Conservation (phyloP, 2,113 vertebrate genomes). For the Gallinago media region DNA sequence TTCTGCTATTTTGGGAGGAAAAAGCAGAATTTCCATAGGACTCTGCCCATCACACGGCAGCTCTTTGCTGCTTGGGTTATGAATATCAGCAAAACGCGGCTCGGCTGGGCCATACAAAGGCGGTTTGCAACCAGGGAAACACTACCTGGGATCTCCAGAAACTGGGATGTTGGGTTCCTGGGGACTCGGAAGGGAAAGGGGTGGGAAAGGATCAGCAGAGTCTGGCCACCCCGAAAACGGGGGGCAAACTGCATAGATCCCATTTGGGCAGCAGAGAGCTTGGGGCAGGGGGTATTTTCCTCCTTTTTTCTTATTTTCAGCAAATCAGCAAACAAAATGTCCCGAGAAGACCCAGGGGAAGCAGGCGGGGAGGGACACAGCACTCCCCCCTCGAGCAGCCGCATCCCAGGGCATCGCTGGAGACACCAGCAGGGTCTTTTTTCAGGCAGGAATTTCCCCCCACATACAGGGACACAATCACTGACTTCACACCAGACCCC, state of each 20-base stretch:
- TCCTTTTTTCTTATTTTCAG: not conserved
- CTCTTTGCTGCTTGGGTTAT: not conserved
- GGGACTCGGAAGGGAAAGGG: not conserved
- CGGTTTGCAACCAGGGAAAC: not conserved
- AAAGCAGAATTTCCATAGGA: not conserved
- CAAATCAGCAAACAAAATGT: not conserved
- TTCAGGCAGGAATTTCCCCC: not conserved
- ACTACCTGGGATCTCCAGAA: not conserved
- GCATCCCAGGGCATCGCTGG: not conserved
- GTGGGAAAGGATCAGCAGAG: not conserved
- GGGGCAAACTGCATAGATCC: not conserved
- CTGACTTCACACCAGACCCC: not conserved
- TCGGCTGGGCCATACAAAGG: fast-evolving
- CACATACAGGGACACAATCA: too few species aligned
- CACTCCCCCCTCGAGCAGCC: not conserved
- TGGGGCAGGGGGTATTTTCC: not conserved
- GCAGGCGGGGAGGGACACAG: not conserved
- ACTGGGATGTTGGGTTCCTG: fast-evolving
- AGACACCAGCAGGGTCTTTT: fast-evolving
- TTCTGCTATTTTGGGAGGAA: not conserved
- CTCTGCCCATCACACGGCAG: not conserved
- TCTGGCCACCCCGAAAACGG: fast-evolving
- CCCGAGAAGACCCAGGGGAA: fast-evolving
- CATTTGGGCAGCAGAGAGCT: not conserved
- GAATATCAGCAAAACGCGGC: not conserved